Evolutionary conservation across 53 echinoderm and acorn worm species (phyloP), one percentile per base, ranked within the genome.

Genomic region (Actinopyga echinites): DNA sequence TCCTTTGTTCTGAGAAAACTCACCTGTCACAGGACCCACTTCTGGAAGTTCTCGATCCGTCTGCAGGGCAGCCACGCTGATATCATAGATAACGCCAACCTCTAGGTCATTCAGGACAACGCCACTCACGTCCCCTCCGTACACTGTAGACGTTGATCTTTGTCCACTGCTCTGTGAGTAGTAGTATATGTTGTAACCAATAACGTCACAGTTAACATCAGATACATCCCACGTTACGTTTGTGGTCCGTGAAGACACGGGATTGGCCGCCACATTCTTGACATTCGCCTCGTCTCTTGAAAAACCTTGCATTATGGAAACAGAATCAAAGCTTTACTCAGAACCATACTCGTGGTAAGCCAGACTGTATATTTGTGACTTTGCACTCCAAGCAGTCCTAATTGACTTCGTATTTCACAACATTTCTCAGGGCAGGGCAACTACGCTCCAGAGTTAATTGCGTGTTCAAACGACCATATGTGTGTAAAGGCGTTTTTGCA

Each of bases 161-260:
- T 75, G 8, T 24, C 54, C 79, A 64, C 42, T 25, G 44, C 53
- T 52, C 40, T 56, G 66, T 45, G 84, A 84, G 20, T 54, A 23
- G 75, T 92, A 95, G 69, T 85, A 87, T 29, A 95, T 85, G 42
- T 63, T 85, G 74, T 96, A 93, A 59, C 91, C 93, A 65, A 96
- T 83, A 43, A 96, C 87, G 56, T 96, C 96, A 86, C 96, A 96
- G 81, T 91, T 91, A 43, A 73, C 58, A 17, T 87, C 88, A 40
- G 96, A 93, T 8, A 74, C 80, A 21, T 93, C 83, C 96, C 96
- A 96, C 71, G 83, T 88, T 64, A 93, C 95, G 30, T 69, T 49
- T 44, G 91, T 79, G 9, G 66, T 64, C 24, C 65, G 69, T 21
- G 68, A 84, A 4, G 89, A 78, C 36, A 79, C 82, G 15, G 87